A percentile compares a stretch with the other conserved stretches of the same genome.
These are phyloP conservation scores for Tetranychus piercei DNA, from an alignment of 2,888 invertebrate genomes.

Conservation along the genomic window DNA sequence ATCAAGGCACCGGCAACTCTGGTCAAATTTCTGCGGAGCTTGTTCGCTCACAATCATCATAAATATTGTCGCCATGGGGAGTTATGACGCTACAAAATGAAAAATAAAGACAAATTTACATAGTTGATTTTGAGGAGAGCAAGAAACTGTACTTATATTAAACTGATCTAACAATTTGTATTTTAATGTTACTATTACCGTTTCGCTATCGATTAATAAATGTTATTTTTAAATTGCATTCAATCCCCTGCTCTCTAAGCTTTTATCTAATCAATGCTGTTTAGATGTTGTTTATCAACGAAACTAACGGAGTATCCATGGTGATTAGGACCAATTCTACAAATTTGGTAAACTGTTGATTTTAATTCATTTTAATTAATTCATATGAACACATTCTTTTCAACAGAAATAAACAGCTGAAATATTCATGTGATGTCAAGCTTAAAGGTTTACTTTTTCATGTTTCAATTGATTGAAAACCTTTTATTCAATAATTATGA, in stretches of 20 bases:
- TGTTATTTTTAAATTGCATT: constrained; percentile 12
- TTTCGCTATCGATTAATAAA: constrained; percentile 11
- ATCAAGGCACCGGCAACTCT: constrained; percentile 5
- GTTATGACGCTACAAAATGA: background rate
- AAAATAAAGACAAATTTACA: background rate
- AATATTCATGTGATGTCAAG: too few species aligned
- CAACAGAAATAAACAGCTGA: too few species aligned
- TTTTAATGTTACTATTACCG: constrained; percentile 12
- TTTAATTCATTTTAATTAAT: too few species aligned
- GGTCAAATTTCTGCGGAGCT: constrained; percentile 9
- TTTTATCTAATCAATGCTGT: too few species aligned
- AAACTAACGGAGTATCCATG: too few species aligned
- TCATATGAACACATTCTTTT: too few species aligned
- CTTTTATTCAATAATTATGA: too few species aligned
- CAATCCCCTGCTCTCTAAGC: background rate
- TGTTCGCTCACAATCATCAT: constrained; percentile 10
- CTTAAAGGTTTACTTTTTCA: too few species aligned
- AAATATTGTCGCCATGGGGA: background rate
- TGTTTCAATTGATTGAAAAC: too few species aligned
- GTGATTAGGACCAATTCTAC: too few species aligned
- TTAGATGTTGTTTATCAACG: too few species aligned
- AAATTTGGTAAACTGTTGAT: too few species aligned
- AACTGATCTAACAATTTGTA: constrained; percentile 11
- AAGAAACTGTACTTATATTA: constrained; percentile 10
- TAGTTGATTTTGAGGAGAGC: background rate